Evolutionary conservation across 2,888 invertebrate genomes (phyloP).

Genomic region (Brachyptera risi): DNA sequence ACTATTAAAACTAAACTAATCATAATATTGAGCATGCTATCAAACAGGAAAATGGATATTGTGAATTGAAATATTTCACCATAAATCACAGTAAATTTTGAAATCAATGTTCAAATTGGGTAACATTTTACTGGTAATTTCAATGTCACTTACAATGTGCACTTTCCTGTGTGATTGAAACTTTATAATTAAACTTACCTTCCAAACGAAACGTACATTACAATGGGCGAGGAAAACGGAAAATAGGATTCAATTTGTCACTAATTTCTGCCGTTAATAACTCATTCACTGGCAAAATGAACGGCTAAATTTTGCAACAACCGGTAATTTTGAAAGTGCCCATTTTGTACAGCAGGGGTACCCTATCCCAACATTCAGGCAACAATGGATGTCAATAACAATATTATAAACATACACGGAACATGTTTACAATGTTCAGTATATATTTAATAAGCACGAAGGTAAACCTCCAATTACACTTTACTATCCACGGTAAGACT

Average conservation of each 20-base stretch:
- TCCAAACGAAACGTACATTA: not conserved
- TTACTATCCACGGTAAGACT: too few species aligned
- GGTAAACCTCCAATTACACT: too few species aligned
- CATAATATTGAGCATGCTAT: too few species aligned
- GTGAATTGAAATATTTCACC: too few species aligned
- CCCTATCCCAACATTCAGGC: constrained; percentile 99
- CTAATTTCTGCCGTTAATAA: constrained; percentile 11
- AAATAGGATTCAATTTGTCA: constrained; percentile 14
- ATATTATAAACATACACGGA: not conserved
- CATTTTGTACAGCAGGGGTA: constrained; percentile 62
- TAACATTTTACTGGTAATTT: too few species aligned
- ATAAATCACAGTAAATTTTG: too few species aligned
- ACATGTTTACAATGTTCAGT: not conserved
- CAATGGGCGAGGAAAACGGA: not conserved
- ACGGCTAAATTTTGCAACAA: not conserved
- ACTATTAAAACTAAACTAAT: too few species aligned
- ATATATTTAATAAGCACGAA: not conserved
- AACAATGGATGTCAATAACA: constrained; percentile 41
- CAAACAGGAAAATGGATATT: too few species aligned
- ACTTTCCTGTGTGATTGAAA: too few species aligned
- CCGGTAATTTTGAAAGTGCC: constrained; percentile 28
- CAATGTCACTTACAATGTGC: too few species aligned
- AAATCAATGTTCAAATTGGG: too few species aligned
- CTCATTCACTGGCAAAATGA: constrained; percentile 1
- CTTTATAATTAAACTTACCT: not conserved